Evolutionary conservation across 2,888 invertebrate genomes (phyloP), one percentile per base, ranked within the genome.

Genomic region (Pterobdella sp.): DNA sequence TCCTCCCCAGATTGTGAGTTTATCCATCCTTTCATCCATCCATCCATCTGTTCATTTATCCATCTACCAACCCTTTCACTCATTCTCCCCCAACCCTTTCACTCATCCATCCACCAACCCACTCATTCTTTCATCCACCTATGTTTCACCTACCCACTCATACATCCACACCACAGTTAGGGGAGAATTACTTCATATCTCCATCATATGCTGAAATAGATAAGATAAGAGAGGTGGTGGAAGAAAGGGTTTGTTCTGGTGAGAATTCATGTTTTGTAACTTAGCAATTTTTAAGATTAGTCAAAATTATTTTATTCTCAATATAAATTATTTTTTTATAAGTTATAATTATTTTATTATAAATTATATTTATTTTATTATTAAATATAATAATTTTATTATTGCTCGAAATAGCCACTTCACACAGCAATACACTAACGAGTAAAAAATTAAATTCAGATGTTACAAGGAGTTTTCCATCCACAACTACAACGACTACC

Each of bases 1-100:
- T n/a, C 70, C 70, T 0, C 68, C 68, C 0, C 66, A 66, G 29
- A 7, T 2, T 1, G 66, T 66, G 29, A 18, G 66, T 42, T n/a
- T n/a, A n/a, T n/a, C n/a, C n/a, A n/a, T n/a, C n/a, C 10, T 7
- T 42, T 42, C 49, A 42, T 42, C 49, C 49, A 42, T 42, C 22
- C 49, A 42, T 42, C 49, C 49, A 42, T 42, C 10, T 22, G 22
- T 42, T 7, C 49, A 42, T 42, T 7, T 22, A 42, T 42, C 49
- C 49, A 42, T 42, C 49, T 42, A 7, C 49, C 49, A 14, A 42
- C 22, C 49, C 49, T 14, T 42, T 42, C 22, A 14, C 49, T 42
- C 22, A 42, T 42, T 42, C 49, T 14, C 22, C 49, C 49, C 7
- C n/a, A n/a, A n/a, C n/a, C n/a, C n/a, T n/a, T n/a, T n/a, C n/a